Conservation (phyloP, 2,113 vertebrate species). For the Ceratotherium simum region DNA sequence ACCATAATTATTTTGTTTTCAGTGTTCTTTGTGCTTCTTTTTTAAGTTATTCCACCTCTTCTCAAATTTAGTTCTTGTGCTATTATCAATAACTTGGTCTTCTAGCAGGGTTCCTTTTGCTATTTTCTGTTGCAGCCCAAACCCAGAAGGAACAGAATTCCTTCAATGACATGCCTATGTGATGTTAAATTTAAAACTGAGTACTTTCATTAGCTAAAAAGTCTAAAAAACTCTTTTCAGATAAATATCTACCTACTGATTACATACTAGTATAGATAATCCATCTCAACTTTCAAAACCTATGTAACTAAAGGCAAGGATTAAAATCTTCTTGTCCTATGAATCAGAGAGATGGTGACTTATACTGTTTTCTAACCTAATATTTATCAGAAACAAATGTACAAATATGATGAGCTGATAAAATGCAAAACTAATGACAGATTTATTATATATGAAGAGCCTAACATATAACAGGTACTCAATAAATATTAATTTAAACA, state of each 20-base stretch:
- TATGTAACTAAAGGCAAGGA: constrained; percentile 10
- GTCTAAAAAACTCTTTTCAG: neutral
- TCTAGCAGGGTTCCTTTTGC: neutral
- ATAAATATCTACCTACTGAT: neutral
- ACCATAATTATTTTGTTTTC: neutral
- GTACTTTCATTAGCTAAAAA: constrained; percentile 34
- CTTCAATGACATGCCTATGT: constrained; percentile 9
- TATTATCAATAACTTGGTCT: neutral
- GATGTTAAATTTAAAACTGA: constrained; percentile 55
- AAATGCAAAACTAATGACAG: constrained; percentile 13
- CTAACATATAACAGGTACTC: neutral
- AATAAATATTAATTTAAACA: constrained; percentile 29
- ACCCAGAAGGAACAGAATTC: neutral
- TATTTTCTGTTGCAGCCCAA: neutral
- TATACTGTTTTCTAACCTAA: constrained; percentile 32
- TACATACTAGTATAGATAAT: neutral
- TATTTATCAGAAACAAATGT: constrained; percentile 9
- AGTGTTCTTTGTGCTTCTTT: neutral
- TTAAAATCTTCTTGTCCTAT: neutral
- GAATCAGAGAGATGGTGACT: neutral
- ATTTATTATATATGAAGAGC: constrained; percentile 1
- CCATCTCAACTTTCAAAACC: constrained; percentile 21
- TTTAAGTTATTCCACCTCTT: neutral
- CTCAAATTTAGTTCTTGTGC: neutral
- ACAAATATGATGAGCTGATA: neutral